These are phyloP conservation scores for Epirrhoe tristata DNA, from an alignment of 2,888 invertebrate genomes.

Conservation along the genomic window DNA sequence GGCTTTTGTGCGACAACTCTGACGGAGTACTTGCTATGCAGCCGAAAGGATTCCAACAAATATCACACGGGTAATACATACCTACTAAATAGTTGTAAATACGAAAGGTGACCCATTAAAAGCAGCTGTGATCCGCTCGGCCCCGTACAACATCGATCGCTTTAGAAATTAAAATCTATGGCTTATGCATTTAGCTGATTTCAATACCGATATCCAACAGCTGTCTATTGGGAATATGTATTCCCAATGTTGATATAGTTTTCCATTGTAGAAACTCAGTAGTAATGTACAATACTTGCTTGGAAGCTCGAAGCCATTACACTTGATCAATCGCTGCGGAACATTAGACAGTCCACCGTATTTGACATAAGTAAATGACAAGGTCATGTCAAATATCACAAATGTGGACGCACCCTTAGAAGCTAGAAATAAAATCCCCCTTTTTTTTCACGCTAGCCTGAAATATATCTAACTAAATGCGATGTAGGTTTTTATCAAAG, in stretches of 20 bases:
- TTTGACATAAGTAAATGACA: not conserved
- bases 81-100: not conserved
- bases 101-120: not conserved
- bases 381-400: not conserved
- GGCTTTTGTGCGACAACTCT: constrained; percentile 89
- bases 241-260: not conserved
- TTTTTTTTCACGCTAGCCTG: not conserved
- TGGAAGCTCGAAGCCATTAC: too few relatives aligned
- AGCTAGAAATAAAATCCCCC: not conserved
- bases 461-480: not conserved
- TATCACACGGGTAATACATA: constrained; percentile 60
- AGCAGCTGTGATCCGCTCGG: not conserved
- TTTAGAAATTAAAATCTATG: not conserved
- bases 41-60: constrained; percentile 84
- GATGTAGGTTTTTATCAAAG: too few relatives aligned
- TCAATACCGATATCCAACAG: not conserved
- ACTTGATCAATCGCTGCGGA: too few relatives aligned
- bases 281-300: not conserved
- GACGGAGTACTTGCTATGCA: constrained; percentile 87
- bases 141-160: not conserved
- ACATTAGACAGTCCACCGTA: too few relatives aligned
- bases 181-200: not conserved
- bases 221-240: not conserved
- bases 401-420: not conserved
- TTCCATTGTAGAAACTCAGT: not conserved